Evolutionary conservation across 2,888 invertebrate species (phyloP), one percentile per base, ranked within the genome.

Genomic region (Lordiphosa fenestrarum): DNA sequence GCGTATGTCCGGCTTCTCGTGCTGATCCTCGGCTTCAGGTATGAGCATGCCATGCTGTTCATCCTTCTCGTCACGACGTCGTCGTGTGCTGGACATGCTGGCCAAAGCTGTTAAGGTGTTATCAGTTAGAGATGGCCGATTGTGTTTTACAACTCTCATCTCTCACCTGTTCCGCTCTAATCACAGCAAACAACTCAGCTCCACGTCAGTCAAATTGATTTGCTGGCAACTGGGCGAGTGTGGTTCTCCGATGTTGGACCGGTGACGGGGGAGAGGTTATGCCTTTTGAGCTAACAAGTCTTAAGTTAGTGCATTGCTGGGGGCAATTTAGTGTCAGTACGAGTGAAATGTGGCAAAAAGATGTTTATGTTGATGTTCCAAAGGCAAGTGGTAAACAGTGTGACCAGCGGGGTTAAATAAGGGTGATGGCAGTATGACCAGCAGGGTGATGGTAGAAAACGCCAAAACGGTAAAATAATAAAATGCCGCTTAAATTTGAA

Each of bases 1-100:
- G 80, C 92, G 92, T 62, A 94, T 90, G 73, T 93, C 91, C 54
- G 88, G 85, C 40, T 73, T 84, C 15, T 86, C 84, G 21, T 86
- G 4, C 56, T 49, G 13, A 19, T 19, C 23, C n/a, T 23, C 46
- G 0, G 15, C 7, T 7, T 40, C 50, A 25, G 42, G 54, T 19
- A 58, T 46, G 7, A 52, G 38, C 21, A 61, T 10, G 12, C 40
- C 23, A 6, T 37, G 38, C n/a, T 61, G 65, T 30, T 33, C 15
- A 15, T 30, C 33, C 21, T 23, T 30, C 21, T 25, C 47, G 12
- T 51, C 25, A 23, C 39, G 39, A 33, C 53, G 58, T 6, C 58
- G 52, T 10, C 58, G 58, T 19, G 42, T 48, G 4, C 15, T 37
- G 47, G 44, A 44, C 44, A 44, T 44, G 30, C 13, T 44, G 25